phyloP scores from a whole-genome alignment of 2,888 invertebrate genomes.

The Xanthia icteritia region DNA sequence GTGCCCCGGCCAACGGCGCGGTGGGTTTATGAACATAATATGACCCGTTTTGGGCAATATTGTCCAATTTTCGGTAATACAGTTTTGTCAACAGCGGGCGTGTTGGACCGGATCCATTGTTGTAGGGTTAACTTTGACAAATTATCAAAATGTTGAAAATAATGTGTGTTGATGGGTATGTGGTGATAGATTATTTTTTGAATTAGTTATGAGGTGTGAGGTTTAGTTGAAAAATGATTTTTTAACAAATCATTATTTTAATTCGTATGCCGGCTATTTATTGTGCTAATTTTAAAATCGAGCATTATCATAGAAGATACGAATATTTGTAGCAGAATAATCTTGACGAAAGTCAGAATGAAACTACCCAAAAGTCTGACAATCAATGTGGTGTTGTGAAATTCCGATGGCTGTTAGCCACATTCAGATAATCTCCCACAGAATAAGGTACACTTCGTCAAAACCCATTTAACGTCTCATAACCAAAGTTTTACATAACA shows the following conservation, averaged over 20 bases:
- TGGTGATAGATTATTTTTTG: constrained; percentile 61
- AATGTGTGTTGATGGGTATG: constrained; percentile 81
- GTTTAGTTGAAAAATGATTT: neutral
- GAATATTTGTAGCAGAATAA: too few relatives aligned
- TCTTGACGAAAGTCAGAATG: too few relatives aligned
- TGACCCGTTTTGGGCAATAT: constrained; percentile 86
- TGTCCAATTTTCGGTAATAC: constrained; percentile 89
- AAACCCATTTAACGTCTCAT: constrained; percentile 1
- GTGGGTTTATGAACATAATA: constrained; percentile 83
- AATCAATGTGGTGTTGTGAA: neutral
- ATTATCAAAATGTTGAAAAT: constrained; percentile 81
- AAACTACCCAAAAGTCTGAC: neutral
- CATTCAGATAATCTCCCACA: neutral
- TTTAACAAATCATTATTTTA: neutral
- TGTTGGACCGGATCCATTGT: constrained; percentile 76
- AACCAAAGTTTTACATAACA: constrained; percentile 37
- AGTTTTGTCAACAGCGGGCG: constrained; percentile 90
- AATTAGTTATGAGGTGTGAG: constrained; percentile 1
- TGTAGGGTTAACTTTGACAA: constrained; percentile 87
- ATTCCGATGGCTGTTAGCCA: neutral
- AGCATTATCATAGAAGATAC: neutral
- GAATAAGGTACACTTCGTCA: neutral
- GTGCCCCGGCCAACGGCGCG: constrained; percentile 78
- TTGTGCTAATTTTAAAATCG: neutral
- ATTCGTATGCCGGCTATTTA: neutral